Evolutionary conservation across 2,113 vertebrate species (phyloP).

Genomic region (Nothobranchius furzeri): DNA sequence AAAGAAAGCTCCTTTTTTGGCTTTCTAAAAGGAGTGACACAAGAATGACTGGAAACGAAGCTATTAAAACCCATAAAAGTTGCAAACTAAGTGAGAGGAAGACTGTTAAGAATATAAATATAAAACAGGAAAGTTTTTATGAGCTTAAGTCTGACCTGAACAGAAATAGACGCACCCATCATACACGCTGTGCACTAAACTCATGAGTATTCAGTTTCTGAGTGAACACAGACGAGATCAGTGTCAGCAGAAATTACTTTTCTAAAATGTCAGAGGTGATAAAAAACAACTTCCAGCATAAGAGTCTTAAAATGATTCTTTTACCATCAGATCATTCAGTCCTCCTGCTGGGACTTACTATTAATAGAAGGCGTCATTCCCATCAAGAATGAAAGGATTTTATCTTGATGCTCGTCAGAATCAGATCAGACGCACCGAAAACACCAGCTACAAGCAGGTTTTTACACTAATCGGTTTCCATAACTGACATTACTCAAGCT

Average conservation of each 20-base stretch:
- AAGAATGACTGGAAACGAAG: no score
- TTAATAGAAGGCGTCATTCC: neutral
- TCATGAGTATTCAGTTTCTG: neutral
- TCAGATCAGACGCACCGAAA: neutral
- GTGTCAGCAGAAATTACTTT: slow-evolving; percentile 6
- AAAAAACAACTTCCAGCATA: slow-evolving; percentile 1
- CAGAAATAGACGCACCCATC: neutral
- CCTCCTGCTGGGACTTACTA: neutral
- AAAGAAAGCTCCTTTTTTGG: no score
- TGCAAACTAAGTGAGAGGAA: no score
- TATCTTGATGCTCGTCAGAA: neutral
- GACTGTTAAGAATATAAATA: no score
- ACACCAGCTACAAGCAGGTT: neutral
- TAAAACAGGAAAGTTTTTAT: neutral
- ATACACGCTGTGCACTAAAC: neutral
- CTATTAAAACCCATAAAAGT: no score
- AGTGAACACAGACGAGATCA: slow-evolving; percentile 22
- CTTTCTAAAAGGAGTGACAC: no score
- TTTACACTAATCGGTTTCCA: neutral
- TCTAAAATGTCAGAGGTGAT: slow-evolving; percentile 1
- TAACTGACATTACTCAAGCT: neutral
- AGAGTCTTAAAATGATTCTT: neutral
- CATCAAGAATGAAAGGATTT: neutral
- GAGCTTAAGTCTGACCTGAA: neutral
- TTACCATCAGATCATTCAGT: neutral